Percentiles rank a stretch among this genome's conserved stretches.
Evolutionary conservation across 2,888 invertebrate species (phyloP).

Genomic region (Paralinhomoeus sp.): DNA sequence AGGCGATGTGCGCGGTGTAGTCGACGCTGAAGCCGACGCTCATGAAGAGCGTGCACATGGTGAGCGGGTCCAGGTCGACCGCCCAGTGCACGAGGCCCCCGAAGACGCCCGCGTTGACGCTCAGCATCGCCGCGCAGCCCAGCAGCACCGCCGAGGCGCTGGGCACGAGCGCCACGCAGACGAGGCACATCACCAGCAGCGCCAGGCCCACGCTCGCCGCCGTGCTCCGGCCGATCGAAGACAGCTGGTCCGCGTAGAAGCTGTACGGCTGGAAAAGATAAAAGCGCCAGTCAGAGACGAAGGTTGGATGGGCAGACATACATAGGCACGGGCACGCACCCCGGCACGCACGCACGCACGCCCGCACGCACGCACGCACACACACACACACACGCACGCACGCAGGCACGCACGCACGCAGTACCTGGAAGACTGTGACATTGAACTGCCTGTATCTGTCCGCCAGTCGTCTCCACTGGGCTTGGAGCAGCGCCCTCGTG

Average conservation of each 20-base stretch:
- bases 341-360: no score
- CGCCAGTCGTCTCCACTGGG: constrained; percentile 12
- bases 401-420: no score
- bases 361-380: no score
- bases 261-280: constrained; percentile 10
- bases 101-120: constrained; percentile 19
- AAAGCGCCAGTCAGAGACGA: no score
- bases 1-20: no score
- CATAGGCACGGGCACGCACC: no score
- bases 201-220: constrained; percentile 13
- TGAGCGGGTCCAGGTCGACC: constrained; percentile 20
- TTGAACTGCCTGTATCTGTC: constrained; percentile 11
- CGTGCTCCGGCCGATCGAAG: constrained; percentile 12
- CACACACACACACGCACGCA: no score
- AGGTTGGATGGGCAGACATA: no score
- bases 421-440: constrained; percentile 16
- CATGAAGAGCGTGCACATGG: constrained; percentile 15
- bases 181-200: constrained; percentile 14
- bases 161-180: constrained; percentile 15
- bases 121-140: constrained; percentile 13
- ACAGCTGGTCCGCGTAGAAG: constrained; percentile 16
- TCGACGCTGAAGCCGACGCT: no score
- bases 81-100: constrained; percentile 21
- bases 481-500: constrained; percentile 9
- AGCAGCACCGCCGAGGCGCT: constrained; percentile 9